A percentile compares a stretch with the other conserved stretches of the same genome.
phyloP scores from a whole-genome alignment of 2,888 invertebrate genomes.

The Cephus rjabovi region DNA sequence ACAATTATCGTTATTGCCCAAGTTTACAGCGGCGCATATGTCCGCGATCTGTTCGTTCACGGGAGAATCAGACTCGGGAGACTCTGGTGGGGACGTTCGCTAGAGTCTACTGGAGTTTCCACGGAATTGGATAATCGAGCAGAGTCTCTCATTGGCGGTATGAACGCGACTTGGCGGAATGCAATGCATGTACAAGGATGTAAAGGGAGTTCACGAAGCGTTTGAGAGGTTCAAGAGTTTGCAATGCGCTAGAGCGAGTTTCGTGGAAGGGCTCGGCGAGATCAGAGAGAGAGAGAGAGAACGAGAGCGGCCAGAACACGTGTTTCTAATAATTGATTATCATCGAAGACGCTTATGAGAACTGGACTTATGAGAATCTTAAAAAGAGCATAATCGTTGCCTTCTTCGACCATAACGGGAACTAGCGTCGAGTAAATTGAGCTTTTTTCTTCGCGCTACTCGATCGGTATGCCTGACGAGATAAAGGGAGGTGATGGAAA shows the following conservation, averaged over 20 bases:
- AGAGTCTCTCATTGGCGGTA: too few relatives aligned
- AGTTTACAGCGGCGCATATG: constrained; percentile 49
- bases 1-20: constrained; percentile 63
- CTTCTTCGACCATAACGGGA: constrained; percentile 38
- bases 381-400: constrained; percentile 55
- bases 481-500: not conserved
- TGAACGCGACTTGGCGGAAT: too few relatives aligned
- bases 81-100: too few relatives aligned
- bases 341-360: constrained; percentile 52
- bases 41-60: constrained; percentile 19
- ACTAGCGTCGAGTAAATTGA: not conserved
- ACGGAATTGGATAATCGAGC: too few relatives aligned
- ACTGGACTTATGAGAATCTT: constrained; percentile 40
- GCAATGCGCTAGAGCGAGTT: constrained; percentile 34
- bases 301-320: constrained; percentile 30
- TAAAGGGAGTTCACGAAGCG: too few relatives aligned
- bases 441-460: not conserved
- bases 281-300: constrained; percentile 51
- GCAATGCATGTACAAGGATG: too few relatives aligned
- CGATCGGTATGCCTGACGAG: not conserved
- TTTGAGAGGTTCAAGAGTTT: constrained; percentile 23
- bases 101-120: too few relatives aligned
- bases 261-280: constrained; percentile 56
- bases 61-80: not conserved
- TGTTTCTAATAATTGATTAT: constrained; percentile 64